Evolutionary conservation across 2,888 invertebrate genomes (phyloP).

Genomic region (Trichopria drosophilae): DNA sequence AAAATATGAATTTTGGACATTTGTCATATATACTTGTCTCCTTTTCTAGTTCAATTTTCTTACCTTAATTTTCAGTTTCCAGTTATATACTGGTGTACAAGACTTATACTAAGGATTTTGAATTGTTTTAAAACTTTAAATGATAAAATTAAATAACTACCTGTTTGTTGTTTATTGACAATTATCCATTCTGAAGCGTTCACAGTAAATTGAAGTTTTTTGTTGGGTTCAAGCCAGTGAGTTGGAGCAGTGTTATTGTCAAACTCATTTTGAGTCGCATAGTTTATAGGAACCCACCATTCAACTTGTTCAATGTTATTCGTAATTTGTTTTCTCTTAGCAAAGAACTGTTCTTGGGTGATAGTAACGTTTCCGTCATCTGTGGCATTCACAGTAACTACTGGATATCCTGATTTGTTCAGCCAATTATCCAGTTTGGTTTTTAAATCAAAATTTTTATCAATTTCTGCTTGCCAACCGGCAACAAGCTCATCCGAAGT

Average conservation of each 20-base stretch:
- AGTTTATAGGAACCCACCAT: slow-evolving; percentile 52
- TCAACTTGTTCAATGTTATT: slow-evolving; percentile 17
- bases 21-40: too few species aligned
- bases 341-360: slow-evolving; percentile 55
- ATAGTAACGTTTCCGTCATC: slow-evolving; percentile 54
- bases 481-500: slow-evolving; percentile 61
- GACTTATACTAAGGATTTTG: too few species aligned
- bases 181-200: slow-evolving; percentile 63
- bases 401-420: slow-evolving; percentile 68
- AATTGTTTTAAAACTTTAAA: too few species aligned
- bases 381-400: slow-evolving; percentile 63
- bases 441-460: slow-evolving; percentile 41
- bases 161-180: slow-evolving; percentile 67
- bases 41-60: too few species aligned
- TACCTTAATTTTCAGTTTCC: too few species aligned
- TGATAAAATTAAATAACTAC: slow-evolving; percentile 57
- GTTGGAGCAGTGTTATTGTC: slow-evolving; percentile 61
- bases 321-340: slow-evolving; percentile 19
- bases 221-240: slow-evolving; percentile 59
- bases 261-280: slow-evolving; percentile 44
- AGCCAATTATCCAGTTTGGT: slow-evolving; percentile 64
- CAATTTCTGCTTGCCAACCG: slow-evolving; percentile 38
- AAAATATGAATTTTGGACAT: too few species aligned
- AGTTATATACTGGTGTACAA: too few species aligned
- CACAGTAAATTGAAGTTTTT: slow-evolving; percentile 48